Percentiles rank a stretch among this genome's conserved stretches.
These are phyloP conservation scores for Dolichopus griseipennis DNA, from an alignment of 2,888 invertebrate genomes.

Conservation along the genomic window DNA sequence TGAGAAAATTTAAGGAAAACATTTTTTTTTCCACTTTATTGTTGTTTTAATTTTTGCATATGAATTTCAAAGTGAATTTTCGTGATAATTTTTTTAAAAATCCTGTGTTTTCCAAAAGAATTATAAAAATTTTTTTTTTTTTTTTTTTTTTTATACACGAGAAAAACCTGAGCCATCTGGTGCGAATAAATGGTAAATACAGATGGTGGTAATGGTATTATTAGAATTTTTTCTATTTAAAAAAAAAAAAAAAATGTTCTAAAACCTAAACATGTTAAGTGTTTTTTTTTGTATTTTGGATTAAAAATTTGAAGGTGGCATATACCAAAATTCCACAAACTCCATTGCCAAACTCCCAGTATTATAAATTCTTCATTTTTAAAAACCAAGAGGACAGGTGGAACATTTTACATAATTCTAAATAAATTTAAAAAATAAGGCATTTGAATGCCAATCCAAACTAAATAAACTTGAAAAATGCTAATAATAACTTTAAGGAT, in stretches of 20 bases:
- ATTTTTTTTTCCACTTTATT: too few relatives aligned
- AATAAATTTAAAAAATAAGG: neutral
- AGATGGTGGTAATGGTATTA: neutral
- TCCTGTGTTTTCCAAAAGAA: neutral
- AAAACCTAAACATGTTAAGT: too few relatives aligned
- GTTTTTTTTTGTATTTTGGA: too few relatives aligned
- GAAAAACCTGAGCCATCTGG: neutral
- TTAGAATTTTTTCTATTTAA: too few relatives aligned
- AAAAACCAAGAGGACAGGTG: neutral
- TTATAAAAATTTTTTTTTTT: neutral
- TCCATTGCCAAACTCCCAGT: too few relatives aligned
- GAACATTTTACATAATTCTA: neutral
- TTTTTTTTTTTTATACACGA: neutral
- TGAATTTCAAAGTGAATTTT: constrained; percentile 1
- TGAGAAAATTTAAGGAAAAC: too few relatives aligned
- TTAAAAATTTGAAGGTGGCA: too few relatives aligned
- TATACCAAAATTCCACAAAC: too few relatives aligned
- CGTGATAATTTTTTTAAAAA: neutral
- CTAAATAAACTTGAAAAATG: neutral
- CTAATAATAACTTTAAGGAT: neutral
- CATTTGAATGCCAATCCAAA: too few relatives aligned
- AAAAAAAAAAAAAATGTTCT: too few relatives aligned
- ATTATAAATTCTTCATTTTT: too few relatives aligned
- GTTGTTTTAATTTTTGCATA: neutral
- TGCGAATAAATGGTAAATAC: constrained; percentile 1